Base-by-base conservation (phyloP, 2,797 vertebrate genomes). In the Harpagifer antarcticus region DNA sequence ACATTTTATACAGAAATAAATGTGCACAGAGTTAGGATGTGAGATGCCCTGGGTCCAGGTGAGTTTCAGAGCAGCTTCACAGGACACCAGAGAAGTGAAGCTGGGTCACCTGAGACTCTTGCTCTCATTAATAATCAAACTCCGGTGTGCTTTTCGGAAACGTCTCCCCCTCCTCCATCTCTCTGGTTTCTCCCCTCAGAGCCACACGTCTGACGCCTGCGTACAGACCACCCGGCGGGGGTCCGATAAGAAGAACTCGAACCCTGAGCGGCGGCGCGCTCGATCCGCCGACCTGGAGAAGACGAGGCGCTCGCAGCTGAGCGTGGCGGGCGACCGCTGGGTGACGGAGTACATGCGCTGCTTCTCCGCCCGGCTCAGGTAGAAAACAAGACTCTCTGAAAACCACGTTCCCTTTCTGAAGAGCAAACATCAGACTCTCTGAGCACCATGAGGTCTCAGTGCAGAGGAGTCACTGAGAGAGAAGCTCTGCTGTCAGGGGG, bases 331-430 rank as follows among this genome's bases (percentile, higher is more conserved):
- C 5, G 96, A 96, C 82, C 97, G 96, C 0, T 98, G 97, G 97
- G 92, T 96, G 92, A 98, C 97, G 0, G 98, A 99, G 88, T 98
- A 99, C 71, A 98, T 98, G 98, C 95, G 97, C 71, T 99, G 98
- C 91, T 99, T 96, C 89, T 98, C 97, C 0, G 96, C 97, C 12
- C 91, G 97, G 44, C 93, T 96, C 15, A 96, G 96, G 87, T 97
- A 96, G 95, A 94, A 27, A 72, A 16, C 44, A 0, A 49, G 61
- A 8, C 14, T 23, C 37, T 7, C 15, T 2, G 12, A 20, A 49
- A 50, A 43, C 13, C 43, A 53, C 1, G 19, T 56, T 44, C 55
- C 31, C 48, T 47, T 3, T 52, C 1, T 14, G 12, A 5, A 56
- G 48, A 53, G 55, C n/a, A 56, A 15, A 59, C 17, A n/a, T 63